Evolutionary conservation across 2,113 vertebrate genomes (phyloP).

Genomic region (Ancistrus triradiatus): DNA sequence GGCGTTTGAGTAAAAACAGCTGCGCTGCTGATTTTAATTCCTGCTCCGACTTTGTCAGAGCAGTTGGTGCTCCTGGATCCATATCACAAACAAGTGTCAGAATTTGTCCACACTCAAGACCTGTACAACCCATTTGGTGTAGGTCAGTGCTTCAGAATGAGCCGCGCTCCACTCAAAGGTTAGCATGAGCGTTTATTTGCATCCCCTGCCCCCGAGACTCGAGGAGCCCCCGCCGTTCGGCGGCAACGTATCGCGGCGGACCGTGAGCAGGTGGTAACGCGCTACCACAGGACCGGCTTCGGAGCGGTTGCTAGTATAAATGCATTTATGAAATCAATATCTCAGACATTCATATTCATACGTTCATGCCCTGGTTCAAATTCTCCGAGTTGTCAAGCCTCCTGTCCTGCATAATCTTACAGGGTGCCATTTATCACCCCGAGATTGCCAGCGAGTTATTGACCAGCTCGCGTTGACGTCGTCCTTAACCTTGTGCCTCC

Average conservation of each 20-base stretch:
- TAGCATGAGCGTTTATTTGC: conserved; percentile 73
- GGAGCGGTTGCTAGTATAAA: conserved; percentile 50
- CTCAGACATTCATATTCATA: conserved; percentile 65
- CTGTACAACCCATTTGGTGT: conserved; percentile 64
- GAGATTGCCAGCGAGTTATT: conserved; percentile 37
- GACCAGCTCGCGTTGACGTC: conserved; percentile 26
- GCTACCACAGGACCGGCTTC: conserved; percentile 50
- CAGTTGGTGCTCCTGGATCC: conserved; percentile 48
- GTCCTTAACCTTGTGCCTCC: conserved; percentile 39
- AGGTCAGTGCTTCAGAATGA: conserved; percentile 76
- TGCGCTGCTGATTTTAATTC: conserved; percentile 20
- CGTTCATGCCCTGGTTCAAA: conserved; percentile 44
- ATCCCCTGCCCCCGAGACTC: conserved; percentile 55
- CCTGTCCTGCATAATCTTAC: conserved; percentile 33
- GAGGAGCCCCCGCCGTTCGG: conserved; percentile 33
- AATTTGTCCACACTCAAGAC: conserved; percentile 66
- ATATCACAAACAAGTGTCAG: conserved; percentile 65
- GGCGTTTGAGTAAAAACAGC: not conserved
- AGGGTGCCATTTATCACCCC: conserved; percentile 43
- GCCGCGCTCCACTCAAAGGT: conserved; percentile 71
- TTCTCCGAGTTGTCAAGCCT: not conserved
- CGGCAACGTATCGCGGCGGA: conserved; percentile 44
- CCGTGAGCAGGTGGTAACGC: conserved; percentile 51
- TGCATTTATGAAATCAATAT: conserved; percentile 61
- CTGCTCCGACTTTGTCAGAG: conserved; percentile 36